Evolutionary conservation across 2,113 vertebrate genomes (phyloP), one percentile per base, ranked within the genome.

Genomic region (Setophaga coronata): DNA sequence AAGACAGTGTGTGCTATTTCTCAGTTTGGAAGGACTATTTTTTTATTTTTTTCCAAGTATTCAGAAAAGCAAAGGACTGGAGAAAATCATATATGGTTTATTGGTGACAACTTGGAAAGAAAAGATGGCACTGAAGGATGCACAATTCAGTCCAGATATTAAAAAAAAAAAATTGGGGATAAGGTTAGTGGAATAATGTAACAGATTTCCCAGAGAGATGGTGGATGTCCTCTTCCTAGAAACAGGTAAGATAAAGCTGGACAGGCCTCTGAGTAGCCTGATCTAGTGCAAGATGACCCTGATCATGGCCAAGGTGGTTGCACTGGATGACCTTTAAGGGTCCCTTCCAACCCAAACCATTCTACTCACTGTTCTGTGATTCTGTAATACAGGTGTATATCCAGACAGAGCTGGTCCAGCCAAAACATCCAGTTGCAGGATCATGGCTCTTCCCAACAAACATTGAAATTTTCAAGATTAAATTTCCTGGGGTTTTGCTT

Each of bases 301-400:
- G n/a, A 38, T 38, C 0, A 4, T 18, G 15, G 48, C 6, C 1
- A 2, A 40, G 25, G 7, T 3, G 1, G 0, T 24, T 61, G 43
- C 24, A 10, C 12, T 38, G 28, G 26, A 8, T 18, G 31, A 23
- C 15, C 3, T 38, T 71, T 38, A 34, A 38, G 26, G 3, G 17
- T 66, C 26, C 14, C 31, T 54, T 53, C 23, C n/a, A 33, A 25
- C 51, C 14, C 7, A 4, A 57, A 26, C 36, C 17, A 3, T 36
- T 77, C 43, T 36, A 8, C 18, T 64, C 29, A 29, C 14, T 10
- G 1, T 66, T 54, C 53, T 61, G 0, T 40, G 13, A 61, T 72
- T 56, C 53, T 42, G 0, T n/a, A 6, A 15, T 42, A 18, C 1
- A 40, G 4, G 5, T 42, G 29, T 34, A 5, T 34, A 10, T 33